Evolutionary conservation across 1,140 invertebrate species (phyloP), one percentile per base, ranked within the genome.

Genomic region (Halictus rubicundus): DNA sequence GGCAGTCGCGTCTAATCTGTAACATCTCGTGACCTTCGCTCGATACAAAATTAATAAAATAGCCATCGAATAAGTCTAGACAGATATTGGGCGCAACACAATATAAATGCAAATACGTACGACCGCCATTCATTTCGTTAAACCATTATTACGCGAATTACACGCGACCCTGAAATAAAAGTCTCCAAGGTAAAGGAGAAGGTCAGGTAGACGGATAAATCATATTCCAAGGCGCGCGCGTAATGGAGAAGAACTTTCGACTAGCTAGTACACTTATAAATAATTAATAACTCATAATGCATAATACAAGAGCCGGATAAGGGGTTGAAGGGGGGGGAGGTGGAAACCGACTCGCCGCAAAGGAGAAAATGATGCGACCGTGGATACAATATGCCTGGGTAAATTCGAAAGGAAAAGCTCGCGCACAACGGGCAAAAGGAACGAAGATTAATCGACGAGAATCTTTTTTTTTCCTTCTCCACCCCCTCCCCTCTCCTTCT

Each of bases 381-480:
- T 59, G 52, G 61, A 73, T 46, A 57, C 52, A 66, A 84, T 84
- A 83, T 59, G 75, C 42, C 42, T 64, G 49, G 69, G 60, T 65
- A 42, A 59, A 82, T 59, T 79, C 64, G 68, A 84, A 84, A 83
- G 42, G 68, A 46, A 49, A 72, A 71, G 72, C 73, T 66, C 71
- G 70, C 72, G 63, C 32, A 72, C 25, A 54, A 69, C 61, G 12
- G 66, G 75, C 72, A 76, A 86, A 80, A 80, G 78, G 83, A 82
- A 66, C 66, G 73, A 64, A 84, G 82, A 87, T 87, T 86, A 87
- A 87, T 87, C 82, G 82, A 76, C 65, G 46, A 78, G 74, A 87
- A 83, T 84, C 75, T 23, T 64, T 21, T 46, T 21, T 6, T 23
- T 32, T 32, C 25, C 3, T 21, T 19, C 7, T 52, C 12, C 19